Evolutionary conservation across 2,797 vertebrate species (phyloP), one percentile per base, ranked within the genome.

Genomic region (Tenualosa thibaudeaui): DNA sequence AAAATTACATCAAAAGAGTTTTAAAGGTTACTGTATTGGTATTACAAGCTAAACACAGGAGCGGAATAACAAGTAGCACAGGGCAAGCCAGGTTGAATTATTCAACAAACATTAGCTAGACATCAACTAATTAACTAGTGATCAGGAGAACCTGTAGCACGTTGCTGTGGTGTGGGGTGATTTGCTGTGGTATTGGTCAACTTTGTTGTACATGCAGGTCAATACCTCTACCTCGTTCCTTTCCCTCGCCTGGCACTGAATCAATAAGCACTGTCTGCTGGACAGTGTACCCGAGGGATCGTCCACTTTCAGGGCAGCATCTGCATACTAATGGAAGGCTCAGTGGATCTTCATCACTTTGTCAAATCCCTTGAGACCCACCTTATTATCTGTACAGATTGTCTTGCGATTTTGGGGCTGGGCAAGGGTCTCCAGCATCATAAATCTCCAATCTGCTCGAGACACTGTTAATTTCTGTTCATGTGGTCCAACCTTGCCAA

Each of bases 311-410:
- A 40, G 17, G 1, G 5, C 31, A 43, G 13, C 68, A 75, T 40
- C 68, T 75, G 68, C 68, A 75, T 40, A 13, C 68, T 40, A 37
- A 71, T 71, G 31, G 65, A 12, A 71, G 31, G 26, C 65, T 71
- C 26, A 43, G 65, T 31, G 12, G 13, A 17, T 43, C 15, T 19
- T 75, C 68, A 43, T 75, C 40, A 75, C 37, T 75, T 7, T 3
- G 9, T 12, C 17, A 7, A 75, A 75, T 40, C 31, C 15, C 68
- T 75, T 19, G 31, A 75, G 31, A 10, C 31, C 37, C 31, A 75
- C 68, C 68, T 75, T 37, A 75, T 75, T 37, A 75, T 75, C 68
- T 75, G 68, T 17, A 40, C 68, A 40, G 68, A 75, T 75, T 75
- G 31, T 40, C 37, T 75, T 37, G 31, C 24, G 4, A 40, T 31